Evolutionary conservation across 1,140 invertebrate species (phyloP).

Genomic region (Drosophila nikananu): DNA sequence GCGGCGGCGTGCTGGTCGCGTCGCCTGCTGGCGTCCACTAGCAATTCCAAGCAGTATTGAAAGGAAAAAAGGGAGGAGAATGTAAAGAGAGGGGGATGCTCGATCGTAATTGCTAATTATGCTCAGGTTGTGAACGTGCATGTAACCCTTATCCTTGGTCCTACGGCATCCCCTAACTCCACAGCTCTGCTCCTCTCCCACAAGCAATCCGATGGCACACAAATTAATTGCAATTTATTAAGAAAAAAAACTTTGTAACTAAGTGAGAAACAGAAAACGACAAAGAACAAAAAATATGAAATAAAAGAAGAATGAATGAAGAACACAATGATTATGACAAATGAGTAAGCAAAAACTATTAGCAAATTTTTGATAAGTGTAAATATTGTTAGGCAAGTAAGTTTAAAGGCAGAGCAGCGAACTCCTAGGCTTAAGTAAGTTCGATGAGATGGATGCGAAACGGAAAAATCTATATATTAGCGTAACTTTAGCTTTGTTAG

Average conservation of each 20-base stretch:
- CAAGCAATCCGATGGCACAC: slow-evolving; percentile 56
- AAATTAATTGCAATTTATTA: slow-evolving; percentile 65
- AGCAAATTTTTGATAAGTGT: slow-evolving; percentile 80
- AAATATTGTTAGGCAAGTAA: slow-evolving; percentile 63
- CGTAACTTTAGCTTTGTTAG: slow-evolving; percentile 81
- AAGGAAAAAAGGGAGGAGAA: slow-evolving; percentile 8
- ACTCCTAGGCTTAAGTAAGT: slow-evolving; percentile 65
- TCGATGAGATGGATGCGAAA: slow-evolving; percentile 44
- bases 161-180: slow-evolving; percentile 9
- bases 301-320: slow-evolving; percentile 18
- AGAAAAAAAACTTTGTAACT: slow-evolving; percentile 23
- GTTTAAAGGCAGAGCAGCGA: slow-evolving; percentile 54
- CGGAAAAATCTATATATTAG: slow-evolving; percentile 47
- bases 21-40: slow-evolving; percentile 37
- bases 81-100: slow-evolving; percentile 8
- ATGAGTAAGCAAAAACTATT: slow-evolving; percentile 70
- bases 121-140: slow-evolving; percentile 80
- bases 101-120: slow-evolving; percentile 68
- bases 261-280: slow-evolving; percentile 12
- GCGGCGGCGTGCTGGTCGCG: slow-evolving; percentile 67
- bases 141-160: slow-evolving; percentile 33
- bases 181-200: slow-evolving; percentile 1
- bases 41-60: slow-evolving; percentile 78
- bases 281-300: slow-evolving; percentile 1
- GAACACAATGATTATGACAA: slow-evolving; percentile 40